Evolutionary conservation across 2,888 invertebrate species (phyloP).

Genomic region (Isotomurus palustris): DNA sequence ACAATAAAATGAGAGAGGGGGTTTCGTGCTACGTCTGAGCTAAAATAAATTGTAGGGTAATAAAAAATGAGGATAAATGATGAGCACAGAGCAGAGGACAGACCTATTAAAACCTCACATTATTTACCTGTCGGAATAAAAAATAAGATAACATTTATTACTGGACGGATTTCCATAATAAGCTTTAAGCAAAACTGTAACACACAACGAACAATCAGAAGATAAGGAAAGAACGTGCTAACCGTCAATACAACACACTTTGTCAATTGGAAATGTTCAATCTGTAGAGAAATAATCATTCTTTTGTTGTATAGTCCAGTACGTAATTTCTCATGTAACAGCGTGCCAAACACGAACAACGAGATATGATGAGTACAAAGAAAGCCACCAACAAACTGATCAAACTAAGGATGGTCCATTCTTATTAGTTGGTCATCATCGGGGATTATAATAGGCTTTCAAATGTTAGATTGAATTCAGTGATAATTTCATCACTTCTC

Average conservation of each 20-base stretch:
- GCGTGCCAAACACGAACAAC: background rate
- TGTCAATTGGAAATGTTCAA: constrained; percentile 5
- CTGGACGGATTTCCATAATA: constrained; percentile 4
- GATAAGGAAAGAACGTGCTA: background rate
- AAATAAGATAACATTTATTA: constrained; percentile 4
- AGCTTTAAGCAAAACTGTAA: no score
- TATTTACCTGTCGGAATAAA: background rate
- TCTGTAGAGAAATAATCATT: background rate
- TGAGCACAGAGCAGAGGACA: no score
- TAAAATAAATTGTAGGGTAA: no score
- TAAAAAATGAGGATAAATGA: no score
- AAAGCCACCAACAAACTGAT: no score
- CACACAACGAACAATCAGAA: background rate
- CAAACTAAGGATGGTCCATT: background rate
- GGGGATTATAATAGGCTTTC: no score
- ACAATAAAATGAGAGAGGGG: no score
- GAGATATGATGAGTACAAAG: background rate
- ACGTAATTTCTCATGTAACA: no score
- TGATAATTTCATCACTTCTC: constrained; percentile 10
- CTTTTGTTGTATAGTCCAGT: constrained; percentile 2
- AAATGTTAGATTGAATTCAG: background rate
- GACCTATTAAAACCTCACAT: background rate
- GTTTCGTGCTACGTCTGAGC: no score
- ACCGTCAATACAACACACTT: constrained; percentile 3
- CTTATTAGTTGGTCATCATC: no score